Conservation (phyloP, 2,113 vertebrate species). For the Hippocampus guttulatus region DNA sequence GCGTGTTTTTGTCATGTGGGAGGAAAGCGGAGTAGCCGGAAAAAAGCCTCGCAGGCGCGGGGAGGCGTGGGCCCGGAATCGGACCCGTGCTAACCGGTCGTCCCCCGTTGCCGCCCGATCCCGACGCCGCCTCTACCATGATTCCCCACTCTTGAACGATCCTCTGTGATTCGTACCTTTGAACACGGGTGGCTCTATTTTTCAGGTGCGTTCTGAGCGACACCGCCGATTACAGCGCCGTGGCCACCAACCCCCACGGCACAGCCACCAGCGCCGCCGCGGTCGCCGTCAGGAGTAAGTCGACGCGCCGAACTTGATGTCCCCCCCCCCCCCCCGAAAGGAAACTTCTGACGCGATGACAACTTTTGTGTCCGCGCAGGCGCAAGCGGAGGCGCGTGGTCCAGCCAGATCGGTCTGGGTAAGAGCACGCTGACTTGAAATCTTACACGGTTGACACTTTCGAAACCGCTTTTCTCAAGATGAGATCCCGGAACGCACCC, state of each 20-base stretch:
- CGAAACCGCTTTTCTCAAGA: too few species aligned
- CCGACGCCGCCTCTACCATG: background rate
- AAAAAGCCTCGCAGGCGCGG: too few species aligned
- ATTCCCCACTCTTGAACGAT: background rate
- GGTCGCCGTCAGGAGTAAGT: slow-evolving; percentile 85
- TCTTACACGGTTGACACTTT: too few species aligned
- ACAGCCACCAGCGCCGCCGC: slow-evolving; percentile 82
- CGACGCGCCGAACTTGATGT: background rate
- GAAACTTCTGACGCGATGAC: background rate
- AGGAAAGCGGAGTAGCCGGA: too few species aligned
- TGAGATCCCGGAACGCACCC: too few species aligned
- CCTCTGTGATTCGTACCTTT: too few species aligned
- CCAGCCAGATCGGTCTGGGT: slow-evolving; percentile 69
- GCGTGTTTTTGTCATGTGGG: too few species aligned
- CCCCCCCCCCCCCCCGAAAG: too few species aligned
- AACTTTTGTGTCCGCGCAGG: slow-evolving; percentile 63
- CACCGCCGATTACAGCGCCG: slow-evolving; percentile 87
- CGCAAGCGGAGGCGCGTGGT: slow-evolving; percentile 71
- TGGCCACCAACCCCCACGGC: slow-evolving; percentile 84
- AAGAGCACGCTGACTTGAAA: slow-evolving; percentile 20
- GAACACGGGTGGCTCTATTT: background rate
- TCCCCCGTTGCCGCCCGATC: too few species aligned
- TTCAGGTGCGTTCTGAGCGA: slow-evolving; percentile 83
- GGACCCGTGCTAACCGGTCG: too few species aligned
- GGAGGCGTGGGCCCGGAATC: too few species aligned